A percentile compares a stretch with the other conserved stretches of the same genome.
These are phyloP conservation scores for Melanostigma gelatinosum DNA, from an alignment of 2,113 vertebrate species.

Conservation along the genomic window DNA sequence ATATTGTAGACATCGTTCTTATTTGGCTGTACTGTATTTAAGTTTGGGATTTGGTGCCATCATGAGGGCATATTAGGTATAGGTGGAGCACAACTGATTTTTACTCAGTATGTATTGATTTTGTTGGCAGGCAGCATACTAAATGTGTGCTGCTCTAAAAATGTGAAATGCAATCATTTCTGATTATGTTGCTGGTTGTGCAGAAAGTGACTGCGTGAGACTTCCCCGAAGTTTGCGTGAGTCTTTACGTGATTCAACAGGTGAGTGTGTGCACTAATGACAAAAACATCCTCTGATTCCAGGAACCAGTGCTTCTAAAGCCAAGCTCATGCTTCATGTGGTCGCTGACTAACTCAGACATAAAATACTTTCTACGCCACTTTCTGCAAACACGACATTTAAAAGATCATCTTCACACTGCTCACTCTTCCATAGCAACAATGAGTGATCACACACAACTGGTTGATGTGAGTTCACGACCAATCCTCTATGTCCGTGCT, in stretches of 20 bases:
- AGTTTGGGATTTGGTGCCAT: conserved; percentile 57
- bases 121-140: neutral
- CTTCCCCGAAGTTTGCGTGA: conserved; percentile 10
- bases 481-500: neutral
- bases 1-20: neutral
- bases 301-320: conserved; percentile 37
- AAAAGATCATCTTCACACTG: conserved; percentile 21
- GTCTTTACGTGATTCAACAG: conserved; percentile 63
- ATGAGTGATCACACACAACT: neutral
- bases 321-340: conserved; percentile 43
- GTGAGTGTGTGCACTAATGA: conserved; percentile 49
- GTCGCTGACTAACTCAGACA: conserved; percentile 67
- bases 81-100: neutral
- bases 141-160: neutral
- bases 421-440: conserved; percentile 45
- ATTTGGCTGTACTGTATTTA: conserved; percentile 15
- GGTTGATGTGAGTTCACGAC: neutral
- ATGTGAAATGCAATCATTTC: conserved; percentile 12
- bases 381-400: conserved; percentile 40
- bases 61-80: conserved; percentile 45
- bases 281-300: conserved; percentile 54
- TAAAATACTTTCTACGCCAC: conserved; percentile 48
- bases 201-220: conserved; percentile 14
- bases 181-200: neutral
- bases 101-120: neutral